These are phyloP conservation scores for Hylaea fasciaria DNA, from an alignment of 2,888 invertebrate genomes.

Conservation along the genomic window DNA sequence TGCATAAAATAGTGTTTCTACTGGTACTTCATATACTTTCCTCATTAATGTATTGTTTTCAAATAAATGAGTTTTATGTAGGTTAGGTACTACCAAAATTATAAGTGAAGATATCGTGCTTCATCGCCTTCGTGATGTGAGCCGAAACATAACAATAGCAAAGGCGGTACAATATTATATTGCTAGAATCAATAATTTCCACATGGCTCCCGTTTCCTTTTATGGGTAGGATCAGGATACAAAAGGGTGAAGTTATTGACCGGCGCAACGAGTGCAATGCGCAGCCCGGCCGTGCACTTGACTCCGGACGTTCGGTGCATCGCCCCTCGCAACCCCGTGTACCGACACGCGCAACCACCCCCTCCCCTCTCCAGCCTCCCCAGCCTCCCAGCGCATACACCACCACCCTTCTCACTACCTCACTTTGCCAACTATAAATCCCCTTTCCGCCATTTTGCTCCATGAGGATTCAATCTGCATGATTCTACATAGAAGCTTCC, in stretches of 20 bases:
- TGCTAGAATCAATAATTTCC: slow-evolving; percentile 23
- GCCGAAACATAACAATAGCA: background rate
- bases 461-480: slow-evolving; percentile 24
- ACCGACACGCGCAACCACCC: slow-evolving; percentile 50
- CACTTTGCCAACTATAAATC: slow-evolving; percentile 42
- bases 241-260: slow-evolving; percentile 66
- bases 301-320: slow-evolving; percentile 73
- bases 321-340: slow-evolving; percentile 60
- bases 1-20: too few relatives aligned
- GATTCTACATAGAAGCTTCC: slow-evolving; percentile 6
- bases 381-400: slow-evolving; percentile 37
- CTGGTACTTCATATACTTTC: too few relatives aligned
- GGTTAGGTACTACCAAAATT: too few relatives aligned
- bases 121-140: background rate
- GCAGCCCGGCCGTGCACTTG: slow-evolving; percentile 78
- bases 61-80: too few relatives aligned
- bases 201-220: slow-evolving; percentile 21
- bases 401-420: slow-evolving; percentile 37
- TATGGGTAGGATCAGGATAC: slow-evolving; percentile 30
- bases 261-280: slow-evolving; percentile 70
- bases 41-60: too few relatives aligned
- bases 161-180: too few relatives aligned
- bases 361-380: slow-evolving; percentile 43
- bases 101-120: too few relatives aligned
- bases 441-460: slow-evolving; percentile 33